Evolutionary conservation across 2,888 invertebrate species (phyloP).

Genomic region (Phortica magna): DNA sequence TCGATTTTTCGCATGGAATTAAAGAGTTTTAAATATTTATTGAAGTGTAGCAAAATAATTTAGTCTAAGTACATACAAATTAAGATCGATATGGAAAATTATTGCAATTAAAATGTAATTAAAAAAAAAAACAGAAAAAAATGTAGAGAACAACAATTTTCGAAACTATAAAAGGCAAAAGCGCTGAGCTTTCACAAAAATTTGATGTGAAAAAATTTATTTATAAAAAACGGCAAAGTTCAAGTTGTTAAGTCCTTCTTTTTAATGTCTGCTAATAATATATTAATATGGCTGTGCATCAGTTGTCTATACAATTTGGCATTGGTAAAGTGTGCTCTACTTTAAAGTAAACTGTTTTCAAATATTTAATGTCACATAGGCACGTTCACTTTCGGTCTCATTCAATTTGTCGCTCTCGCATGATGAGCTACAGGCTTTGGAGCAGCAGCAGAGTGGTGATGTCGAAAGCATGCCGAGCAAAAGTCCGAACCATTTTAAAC

Average conservation of each 20-base stretch:
- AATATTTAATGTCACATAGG: constrained; percentile 37
- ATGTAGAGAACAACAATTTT: not conserved
- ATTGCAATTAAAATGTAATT: constrained; percentile 14
- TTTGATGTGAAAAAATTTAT: not conserved
- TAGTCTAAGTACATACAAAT: not conserved
- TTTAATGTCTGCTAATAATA: not conserved
- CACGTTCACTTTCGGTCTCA: constrained; percentile 61
- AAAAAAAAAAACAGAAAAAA: not conserved
- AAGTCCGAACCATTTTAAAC: constrained; percentile 33
- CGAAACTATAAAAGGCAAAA: constrained; percentile 23
- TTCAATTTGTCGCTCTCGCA: constrained; percentile 65
- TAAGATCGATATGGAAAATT: not conserved
- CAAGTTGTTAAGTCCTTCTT: not conserved
- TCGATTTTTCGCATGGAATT: not conserved
- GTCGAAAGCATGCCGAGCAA: not conserved
- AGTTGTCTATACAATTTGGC: not conserved
- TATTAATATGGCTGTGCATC: not conserved
- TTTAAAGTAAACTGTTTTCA: too few species aligned
- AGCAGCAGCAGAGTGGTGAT: not conserved
- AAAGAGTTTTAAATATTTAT: too few species aligned
- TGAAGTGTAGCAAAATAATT: not conserved
- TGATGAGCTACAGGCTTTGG: constrained; percentile 41
- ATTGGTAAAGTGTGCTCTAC: too few species aligned
- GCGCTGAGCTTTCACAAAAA: not conserved
- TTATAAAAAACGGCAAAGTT: not conserved